Evolutionary conservation across 2,113 vertebrate genomes (phyloP).

Genomic region (Chlorodrepanis virens): DNA sequence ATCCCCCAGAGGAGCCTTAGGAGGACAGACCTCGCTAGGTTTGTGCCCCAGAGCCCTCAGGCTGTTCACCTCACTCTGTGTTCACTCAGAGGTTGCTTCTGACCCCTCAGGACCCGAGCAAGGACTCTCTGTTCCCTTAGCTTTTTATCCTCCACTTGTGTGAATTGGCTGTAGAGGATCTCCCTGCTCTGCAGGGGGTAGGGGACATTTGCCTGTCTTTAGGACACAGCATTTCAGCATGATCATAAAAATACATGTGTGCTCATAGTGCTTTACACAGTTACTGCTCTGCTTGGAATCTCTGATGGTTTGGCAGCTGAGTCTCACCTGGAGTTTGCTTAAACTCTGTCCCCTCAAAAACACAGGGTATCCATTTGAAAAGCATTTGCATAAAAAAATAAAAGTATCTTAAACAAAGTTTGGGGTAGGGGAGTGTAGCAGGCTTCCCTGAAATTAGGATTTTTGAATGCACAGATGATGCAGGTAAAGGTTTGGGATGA

Average conservation of each 20-base stretch:
- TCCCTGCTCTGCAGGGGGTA: neutral
- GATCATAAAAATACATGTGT: neutral
- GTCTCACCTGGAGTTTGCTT: neutral
- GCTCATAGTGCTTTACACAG: neutral
- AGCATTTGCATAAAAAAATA: neutral
- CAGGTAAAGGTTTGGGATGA: neutral
- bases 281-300: neutral
- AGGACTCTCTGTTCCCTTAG: neutral
- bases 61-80: neutral
- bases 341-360: neutral
- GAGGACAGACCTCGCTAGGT: neutral
- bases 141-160: neutral
- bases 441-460: neutral
- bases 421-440: neutral
- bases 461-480: neutral
- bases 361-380: neutral
- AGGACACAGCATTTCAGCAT: neutral
- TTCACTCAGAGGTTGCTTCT: neutral
- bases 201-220: neutral
- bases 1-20: neutral
- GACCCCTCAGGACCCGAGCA: neutral
- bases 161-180: neutral
- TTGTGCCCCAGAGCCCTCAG: neutral
- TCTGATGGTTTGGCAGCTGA: neutral
- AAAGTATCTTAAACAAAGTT: neutral